These are phyloP conservation scores for Scatophagus argus DNA, from an alignment of 2,113 vertebrate species.

Conservation along the genomic window DNA sequence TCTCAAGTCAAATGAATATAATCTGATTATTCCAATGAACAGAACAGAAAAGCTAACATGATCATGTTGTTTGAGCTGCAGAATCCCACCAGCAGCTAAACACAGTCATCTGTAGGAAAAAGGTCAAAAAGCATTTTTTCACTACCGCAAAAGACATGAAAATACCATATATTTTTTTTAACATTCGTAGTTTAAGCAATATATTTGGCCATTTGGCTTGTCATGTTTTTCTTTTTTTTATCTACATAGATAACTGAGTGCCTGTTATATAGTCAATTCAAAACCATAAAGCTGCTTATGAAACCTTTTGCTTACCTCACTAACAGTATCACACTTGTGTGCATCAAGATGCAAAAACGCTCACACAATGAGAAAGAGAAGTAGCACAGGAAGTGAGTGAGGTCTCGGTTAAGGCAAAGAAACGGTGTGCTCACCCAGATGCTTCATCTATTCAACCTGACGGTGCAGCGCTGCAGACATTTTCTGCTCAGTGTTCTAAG, in stretches of 20 bases:
- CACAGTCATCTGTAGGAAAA: not conserved
- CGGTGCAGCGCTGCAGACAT: conserved; percentile 30
- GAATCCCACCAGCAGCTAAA: not conserved
- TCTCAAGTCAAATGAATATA: not conserved
- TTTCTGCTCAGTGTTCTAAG: conserved; percentile 46
- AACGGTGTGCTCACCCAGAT: conserved; percentile 15
- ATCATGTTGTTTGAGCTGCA: not conserved
- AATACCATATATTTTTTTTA: not conserved
- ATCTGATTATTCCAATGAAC: not conserved
- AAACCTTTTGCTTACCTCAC: not conserved
- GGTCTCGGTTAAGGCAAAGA: conserved; percentile 66
- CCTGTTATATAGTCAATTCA: not conserved
- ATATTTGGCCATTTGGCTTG: not conserved
- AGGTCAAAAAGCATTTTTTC: not conserved
- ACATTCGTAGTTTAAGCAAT: not conserved
- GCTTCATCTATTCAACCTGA: conserved; percentile 22
- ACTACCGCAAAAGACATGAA: not conserved
- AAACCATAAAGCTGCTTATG: not conserved
- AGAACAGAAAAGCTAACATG: not conserved
- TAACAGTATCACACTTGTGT: not conserved
- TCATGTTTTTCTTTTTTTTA: not conserved
- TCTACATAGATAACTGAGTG: not conserved
- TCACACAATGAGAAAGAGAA: conserved; percentile 73
- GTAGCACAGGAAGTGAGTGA: conserved; percentile 84
- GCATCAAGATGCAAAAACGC: conserved; percentile 42